These are phyloP conservation scores for Salvator merianae DNA, from an alignment of 2,113 vertebrate genomes.

Conservation along the genomic window DNA sequence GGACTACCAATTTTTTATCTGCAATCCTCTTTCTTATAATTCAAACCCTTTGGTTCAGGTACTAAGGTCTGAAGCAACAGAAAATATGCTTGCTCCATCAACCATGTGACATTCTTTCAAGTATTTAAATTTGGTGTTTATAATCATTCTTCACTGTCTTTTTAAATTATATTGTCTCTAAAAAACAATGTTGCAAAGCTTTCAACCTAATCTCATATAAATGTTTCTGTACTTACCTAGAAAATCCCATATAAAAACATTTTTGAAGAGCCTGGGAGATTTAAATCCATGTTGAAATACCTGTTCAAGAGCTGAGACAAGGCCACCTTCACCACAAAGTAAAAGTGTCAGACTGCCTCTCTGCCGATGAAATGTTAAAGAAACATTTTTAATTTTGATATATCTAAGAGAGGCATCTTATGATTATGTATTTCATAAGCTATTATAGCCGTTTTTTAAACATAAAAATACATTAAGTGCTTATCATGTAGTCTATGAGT, in stretches of 20 bases:
- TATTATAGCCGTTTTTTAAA: constrained; percentile 11
- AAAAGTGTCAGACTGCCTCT: constrained; percentile 93
- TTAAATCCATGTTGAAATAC: constrained; percentile 98
- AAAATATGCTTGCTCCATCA: neutral
- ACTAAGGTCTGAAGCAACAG: too few relatives aligned
- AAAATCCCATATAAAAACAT: constrained; percentile 99
- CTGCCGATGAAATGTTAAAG: constrained; percentile 61
- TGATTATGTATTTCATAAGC: neutral
- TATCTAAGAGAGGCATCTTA: neutral
- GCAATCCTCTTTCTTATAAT: too few relatives aligned
- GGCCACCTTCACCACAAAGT: constrained; percentile 94
- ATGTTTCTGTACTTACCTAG: constrained; percentile 80
- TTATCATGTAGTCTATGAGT: neutral
- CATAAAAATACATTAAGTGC: neutral
- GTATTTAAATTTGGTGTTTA: neutral
- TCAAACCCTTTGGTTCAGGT: too few relatives aligned
- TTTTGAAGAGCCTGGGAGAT: constrained; percentile 97
- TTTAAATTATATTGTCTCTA: neutral
- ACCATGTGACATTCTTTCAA: neutral
- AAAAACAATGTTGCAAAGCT: too few relatives aligned
- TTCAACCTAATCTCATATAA: neutral
- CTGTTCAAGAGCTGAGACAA: constrained; percentile 95
- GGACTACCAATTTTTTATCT: neutral
- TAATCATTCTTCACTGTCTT: neutral
- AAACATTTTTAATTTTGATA: neutral